Base-by-base conservation (phyloP, 2,888 invertebrate species). In the Craniophora ligustri region DNA sequence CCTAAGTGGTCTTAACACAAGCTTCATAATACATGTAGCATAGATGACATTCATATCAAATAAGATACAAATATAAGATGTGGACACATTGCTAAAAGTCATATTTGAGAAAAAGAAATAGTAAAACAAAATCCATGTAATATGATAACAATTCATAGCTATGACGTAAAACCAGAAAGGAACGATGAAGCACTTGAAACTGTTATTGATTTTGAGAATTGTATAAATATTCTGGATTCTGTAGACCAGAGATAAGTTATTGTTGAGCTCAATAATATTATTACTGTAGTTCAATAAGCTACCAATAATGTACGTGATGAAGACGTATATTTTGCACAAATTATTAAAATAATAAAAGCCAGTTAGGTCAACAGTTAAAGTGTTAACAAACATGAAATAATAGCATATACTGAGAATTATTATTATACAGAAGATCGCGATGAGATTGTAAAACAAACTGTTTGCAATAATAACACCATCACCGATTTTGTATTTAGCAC, bases 401-500 rank as follows among this genome's bases (percentile, higher is more conserved):
- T 7, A 6, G 10, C 13, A 19, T 5, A 18, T 14, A 18, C 3
- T 36, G 2, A 2, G 13, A 34, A 14, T 18, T n/a, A 34, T 8
- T 6, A 34, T 2, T 11, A 6, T 41, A 0, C 47, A 34, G 6
- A 47, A 23, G 1, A 32, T 21, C 34, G 59, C 36, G 5, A 32
- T 10, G 2, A 61, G 1, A 10, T 65, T 21, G 14, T 61, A 39
- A 5, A 6, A 10, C n/a, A 13, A 19, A 31, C 28, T 32, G 14
- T 65, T 65, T n/a, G 14, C 5, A 6, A 3, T 30, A 11, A 66
- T 34, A 0, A 30, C 3, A 26, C 34, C 6, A n/a, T 58, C 16
- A 10, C 30, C 1, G 8, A 66, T 39, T 8, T 32, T 59, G 1
- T 35, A 66, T 16, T 61, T 66, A 5, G 34, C 36, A 11, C 66